phyloP scores from a whole-genome alignment of 2,797 vertebrate species.

The Pachyuromys duprasi region DNA sequence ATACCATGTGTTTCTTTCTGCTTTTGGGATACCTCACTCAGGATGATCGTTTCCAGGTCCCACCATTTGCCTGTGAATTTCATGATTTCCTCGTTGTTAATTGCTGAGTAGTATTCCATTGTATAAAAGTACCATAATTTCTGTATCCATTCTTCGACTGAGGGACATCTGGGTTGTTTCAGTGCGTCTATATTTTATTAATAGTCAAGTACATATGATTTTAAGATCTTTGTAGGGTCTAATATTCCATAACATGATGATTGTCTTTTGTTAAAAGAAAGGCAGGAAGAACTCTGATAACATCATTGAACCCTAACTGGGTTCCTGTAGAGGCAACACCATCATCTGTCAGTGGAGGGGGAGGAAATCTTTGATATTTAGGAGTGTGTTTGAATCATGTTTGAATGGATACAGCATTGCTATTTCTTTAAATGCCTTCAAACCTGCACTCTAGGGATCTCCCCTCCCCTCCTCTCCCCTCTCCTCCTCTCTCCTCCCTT shows the following conservation, averaged over 20 bases:
- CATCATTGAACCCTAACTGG: background rate
- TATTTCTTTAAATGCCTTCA: background rate
- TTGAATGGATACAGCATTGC: background rate
- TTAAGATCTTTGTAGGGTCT: background rate
- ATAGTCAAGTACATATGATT: background rate
- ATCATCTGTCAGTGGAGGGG: background rate
- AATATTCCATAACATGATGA: background rate
- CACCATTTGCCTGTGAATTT: too few relatives aligned
- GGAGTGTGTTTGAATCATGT: background rate
- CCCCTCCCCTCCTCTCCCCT: too few relatives aligned
- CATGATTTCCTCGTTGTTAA: too few relatives aligned
- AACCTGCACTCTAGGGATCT: background rate
- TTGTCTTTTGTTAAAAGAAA: slow-evolving; percentile 26
- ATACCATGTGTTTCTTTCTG: too few relatives aligned
- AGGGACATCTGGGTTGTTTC: too few relatives aligned
- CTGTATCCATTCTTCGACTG: too few relatives aligned
- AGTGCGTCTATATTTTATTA: background rate
- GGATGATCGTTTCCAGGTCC: too few relatives aligned
- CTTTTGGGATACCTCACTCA: too few relatives aligned
- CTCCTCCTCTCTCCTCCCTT: background rate
- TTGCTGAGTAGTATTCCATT: too few relatives aligned
- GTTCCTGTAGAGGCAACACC: background rate
- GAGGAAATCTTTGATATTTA: background rate
- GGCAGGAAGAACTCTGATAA: background rate
- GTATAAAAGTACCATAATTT: too few relatives aligned